Percentiles rank a stretch among this genome's conserved stretches.
phyloP scores from a whole-genome alignment of 2,888 invertebrate genomes.

The Lepidonotus clava region DNA sequence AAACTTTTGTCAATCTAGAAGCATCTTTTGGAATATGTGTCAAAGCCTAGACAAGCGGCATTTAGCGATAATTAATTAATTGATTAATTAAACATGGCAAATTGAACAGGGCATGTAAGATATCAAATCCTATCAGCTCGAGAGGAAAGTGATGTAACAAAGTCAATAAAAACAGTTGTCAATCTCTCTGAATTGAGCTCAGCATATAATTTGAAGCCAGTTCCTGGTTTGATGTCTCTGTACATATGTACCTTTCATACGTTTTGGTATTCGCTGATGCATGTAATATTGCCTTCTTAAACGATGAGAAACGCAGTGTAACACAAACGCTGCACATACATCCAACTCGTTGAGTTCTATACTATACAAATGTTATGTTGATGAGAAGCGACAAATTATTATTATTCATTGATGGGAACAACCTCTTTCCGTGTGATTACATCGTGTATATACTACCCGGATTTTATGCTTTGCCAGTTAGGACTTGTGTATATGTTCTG shows the following conservation, averaged over 20 bases:
- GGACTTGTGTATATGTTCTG: constrained; percentile 37
- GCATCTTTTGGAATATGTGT: no score
- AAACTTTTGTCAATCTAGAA: no score
- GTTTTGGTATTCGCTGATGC: constrained; percentile 36
- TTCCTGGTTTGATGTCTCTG: constrained; percentile 5
- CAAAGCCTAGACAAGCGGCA: no score
- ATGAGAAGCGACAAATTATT: background rate
- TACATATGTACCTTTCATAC: constrained; percentile 7
- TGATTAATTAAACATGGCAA: no score
- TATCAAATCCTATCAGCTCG: no score
- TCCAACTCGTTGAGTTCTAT: background rate
- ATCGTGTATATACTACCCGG: constrained; percentile 8
- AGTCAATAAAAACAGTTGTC: background rate
- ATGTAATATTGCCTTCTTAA: constrained; percentile 44
- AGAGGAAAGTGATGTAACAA: no score
- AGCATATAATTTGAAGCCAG: background rate
- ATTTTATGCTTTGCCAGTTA: constrained; percentile 15
- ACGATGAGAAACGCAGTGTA: background rate
- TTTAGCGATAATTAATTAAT: no score
- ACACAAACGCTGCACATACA: constrained; percentile 22
- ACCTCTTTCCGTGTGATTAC: constrained; percentile 26
- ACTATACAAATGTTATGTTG: constrained; percentile 41
- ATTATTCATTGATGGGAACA: constrained; percentile 36
- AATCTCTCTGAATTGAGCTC: background rate
- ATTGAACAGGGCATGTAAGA: no score